These are phyloP conservation scores for Andrena dorsata DNA, from an alignment of 2,888 invertebrate species.

Conservation along the genomic window DNA sequence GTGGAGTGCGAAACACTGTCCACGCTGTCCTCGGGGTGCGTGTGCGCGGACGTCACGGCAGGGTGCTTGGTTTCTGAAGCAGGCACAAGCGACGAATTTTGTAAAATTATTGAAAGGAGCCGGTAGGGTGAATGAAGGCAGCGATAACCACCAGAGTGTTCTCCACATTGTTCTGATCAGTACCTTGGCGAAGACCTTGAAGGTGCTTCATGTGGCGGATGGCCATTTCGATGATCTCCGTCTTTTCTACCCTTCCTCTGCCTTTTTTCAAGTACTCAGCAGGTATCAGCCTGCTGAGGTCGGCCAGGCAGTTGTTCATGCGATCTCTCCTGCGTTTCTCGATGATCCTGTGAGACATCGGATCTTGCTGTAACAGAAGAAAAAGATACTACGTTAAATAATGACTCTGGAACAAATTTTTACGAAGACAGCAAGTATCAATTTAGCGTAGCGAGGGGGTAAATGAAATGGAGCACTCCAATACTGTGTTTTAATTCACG, in stretches of 20 bases:
- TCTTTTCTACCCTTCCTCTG: conserved; percentile 97
- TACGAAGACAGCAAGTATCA: neutral
- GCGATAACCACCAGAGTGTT: neutral
- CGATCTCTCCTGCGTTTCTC: conserved; percentile 97
- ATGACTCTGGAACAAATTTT: neutral
- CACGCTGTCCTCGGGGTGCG: conserved; percentile 83
- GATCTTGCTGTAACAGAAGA: conserved; percentile 91
- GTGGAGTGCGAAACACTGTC: conserved; percentile 81
- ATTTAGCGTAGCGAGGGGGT: neutral
- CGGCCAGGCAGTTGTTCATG: conserved; percentile 98
- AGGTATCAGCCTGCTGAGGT: conserved; percentile 96
- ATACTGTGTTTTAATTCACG: too few relatives aligned
- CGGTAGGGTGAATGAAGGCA: neutral
- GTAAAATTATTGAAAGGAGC: neutral
- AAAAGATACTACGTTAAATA: neutral
- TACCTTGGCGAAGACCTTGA: conserved; percentile 88
- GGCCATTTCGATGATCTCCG: conserved; percentile 99
- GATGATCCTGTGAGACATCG: conserved; percentile 98
- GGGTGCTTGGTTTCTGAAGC: conserved; percentile 78
- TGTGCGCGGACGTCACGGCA: conserved; percentile 76
- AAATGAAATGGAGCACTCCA: too few relatives aligned
- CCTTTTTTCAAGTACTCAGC: conserved; percentile 97
- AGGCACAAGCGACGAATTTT: neutral
- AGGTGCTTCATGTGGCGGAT: conserved; percentile 96
- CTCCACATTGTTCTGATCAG: neutral